Evolutionary conservation across 2,797 vertebrate species (phyloP).

Genomic region (Lepilemur septentrionalis): DNA sequence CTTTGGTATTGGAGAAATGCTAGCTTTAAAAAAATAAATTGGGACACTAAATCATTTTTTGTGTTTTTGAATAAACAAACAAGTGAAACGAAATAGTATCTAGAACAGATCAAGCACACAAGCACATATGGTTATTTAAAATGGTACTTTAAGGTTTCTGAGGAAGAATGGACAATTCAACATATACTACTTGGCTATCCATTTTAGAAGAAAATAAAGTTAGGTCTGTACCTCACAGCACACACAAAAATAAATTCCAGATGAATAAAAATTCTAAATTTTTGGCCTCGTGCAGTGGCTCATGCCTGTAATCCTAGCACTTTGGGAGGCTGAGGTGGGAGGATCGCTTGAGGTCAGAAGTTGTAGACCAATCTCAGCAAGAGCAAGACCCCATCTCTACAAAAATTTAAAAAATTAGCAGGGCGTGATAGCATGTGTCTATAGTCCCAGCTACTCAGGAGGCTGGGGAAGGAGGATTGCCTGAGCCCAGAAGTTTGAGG

Average conservation of each 20-base stretch:
- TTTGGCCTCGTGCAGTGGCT: background rate
- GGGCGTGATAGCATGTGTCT: background rate
- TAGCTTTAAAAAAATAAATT: slow-evolving; percentile 22
- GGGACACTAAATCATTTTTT: background rate
- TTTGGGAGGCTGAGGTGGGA: background rate
- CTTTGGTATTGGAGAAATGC: background rate
- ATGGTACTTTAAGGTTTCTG: background rate
- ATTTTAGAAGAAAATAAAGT: slow-evolving; percentile 3
- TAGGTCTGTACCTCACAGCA: background rate
- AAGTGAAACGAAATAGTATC: background rate
- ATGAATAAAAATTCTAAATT: background rate
- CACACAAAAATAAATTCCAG: background rate
- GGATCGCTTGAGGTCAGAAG: background rate
- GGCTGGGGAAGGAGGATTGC: background rate
- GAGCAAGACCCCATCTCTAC: background rate
- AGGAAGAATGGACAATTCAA: background rate
- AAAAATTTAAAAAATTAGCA: background rate
- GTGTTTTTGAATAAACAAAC: background rate
- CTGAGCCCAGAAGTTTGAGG: background rate
- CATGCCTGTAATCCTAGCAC: background rate
- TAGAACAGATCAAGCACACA: background rate
- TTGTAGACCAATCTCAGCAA: background rate
- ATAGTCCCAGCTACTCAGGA: background rate
- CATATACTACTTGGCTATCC: background rate
- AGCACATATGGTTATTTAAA: background rate